phyloP scores from a whole-genome alignment of 2,797 vertebrate genomes.

The Tapera naevia region DNA sequence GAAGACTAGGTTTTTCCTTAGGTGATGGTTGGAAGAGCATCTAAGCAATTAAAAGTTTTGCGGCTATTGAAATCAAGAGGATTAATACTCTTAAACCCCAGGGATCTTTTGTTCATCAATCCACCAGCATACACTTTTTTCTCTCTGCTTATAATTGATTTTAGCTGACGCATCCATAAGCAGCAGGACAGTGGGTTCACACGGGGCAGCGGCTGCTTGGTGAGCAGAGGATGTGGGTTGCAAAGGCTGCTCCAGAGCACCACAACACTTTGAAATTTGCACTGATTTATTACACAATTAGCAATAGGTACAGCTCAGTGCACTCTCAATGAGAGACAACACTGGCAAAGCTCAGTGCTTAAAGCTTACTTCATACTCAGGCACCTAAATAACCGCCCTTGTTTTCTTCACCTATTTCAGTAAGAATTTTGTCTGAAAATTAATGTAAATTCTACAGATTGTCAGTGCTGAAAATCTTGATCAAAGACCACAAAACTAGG shows the following conservation, averaged over 20 bases:
- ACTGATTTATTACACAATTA: constrained; percentile 41
- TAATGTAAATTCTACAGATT: background rate
- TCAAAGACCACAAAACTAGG: background rate
- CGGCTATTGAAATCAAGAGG: background rate
- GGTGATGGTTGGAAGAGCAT: background rate
- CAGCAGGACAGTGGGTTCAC: background rate
- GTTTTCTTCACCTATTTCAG: background rate
- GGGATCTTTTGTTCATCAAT: background rate
- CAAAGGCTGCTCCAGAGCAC: background rate
- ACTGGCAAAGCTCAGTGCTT: background rate
- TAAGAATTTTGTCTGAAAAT: background rate
- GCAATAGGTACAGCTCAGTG: background rate
- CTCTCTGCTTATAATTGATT: background rate
- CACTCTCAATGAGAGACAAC: background rate
- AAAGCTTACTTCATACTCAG: background rate
- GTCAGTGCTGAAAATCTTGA: background rate
- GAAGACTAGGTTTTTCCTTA: background rate
- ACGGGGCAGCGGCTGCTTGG: background rate
- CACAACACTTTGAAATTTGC: background rate
- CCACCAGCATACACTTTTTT: background rate
- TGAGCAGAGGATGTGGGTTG: background rate
- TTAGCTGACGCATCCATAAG: background rate
- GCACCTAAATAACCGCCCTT: background rate
- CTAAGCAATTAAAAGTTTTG: background rate
- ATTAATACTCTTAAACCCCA: constrained; percentile 8